phyloP scores from a whole-genome alignment of 2,113 vertebrate genomes.

The Shinisaurus crocodilurus region DNA sequence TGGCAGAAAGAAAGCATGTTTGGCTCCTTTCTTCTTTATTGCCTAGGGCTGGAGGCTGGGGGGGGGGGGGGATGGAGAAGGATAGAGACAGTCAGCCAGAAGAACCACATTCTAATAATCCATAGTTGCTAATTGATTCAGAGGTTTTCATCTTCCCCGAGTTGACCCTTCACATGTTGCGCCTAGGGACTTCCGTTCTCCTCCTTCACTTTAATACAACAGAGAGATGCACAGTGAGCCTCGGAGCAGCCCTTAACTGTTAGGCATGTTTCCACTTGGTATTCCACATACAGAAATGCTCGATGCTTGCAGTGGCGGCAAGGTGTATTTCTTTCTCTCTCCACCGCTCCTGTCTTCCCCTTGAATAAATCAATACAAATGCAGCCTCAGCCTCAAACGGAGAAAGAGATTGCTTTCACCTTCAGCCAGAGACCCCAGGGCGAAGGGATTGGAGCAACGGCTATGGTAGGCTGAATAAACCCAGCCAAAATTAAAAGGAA shows the following conservation, averaged over 20 bases:
- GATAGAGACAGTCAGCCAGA: neutral
- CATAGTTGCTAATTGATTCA: constrained; percentile 14
- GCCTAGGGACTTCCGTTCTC: neutral
- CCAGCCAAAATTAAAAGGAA: constrained; percentile 25
- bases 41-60: constrained; percentile 4
- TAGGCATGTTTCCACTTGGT: neutral
- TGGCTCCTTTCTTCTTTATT: neutral
- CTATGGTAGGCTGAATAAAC: neutral
- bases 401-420: constrained; percentile 32
- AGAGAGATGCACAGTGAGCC: neutral
- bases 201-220: neutral
- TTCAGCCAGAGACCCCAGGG: constrained; percentile 9
- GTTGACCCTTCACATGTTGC: neutral
- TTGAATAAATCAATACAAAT: constrained; percentile 18
- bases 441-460: neutral
- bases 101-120: neutral
- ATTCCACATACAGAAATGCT: neutral
- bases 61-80: neutral
- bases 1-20: neutral
- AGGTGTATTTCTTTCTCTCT: neutral
- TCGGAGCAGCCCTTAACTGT: neutral
- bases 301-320: neutral
- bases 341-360: neutral
- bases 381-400: constrained; percentile 10
- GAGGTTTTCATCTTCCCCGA: neutral